Base-by-base conservation (phyloP, 2,113 vertebrate species). In the Hyperopisus bebe region DNA sequence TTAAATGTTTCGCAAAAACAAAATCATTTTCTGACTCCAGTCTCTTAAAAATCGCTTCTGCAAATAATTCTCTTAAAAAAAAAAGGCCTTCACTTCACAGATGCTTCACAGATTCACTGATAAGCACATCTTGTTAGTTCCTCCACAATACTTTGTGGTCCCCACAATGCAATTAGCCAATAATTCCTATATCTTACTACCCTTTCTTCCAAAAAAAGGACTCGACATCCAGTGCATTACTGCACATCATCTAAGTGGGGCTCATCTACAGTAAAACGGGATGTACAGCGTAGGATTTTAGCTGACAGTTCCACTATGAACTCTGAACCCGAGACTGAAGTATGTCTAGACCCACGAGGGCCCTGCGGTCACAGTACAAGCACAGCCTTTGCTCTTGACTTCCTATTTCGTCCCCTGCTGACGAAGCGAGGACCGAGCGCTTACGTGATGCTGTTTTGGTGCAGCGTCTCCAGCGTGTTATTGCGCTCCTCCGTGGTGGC, bases 401-500 rank as follows among this genome's bases (percentile, higher is more conserved):
- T 58, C 53, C 13, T 5, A 21, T 58, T 5, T 3, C 19, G 2
- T 19, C 3, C 15, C 13, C 53, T 58, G 53, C 53, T 55, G 19
- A 55, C 13, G 13, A 11, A 11, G 3, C 19, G 2, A 15, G n/a
- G 39, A 15, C 5, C 2, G 66, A 8, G 31, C 19, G 74, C 98
- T 92, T 96, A 99, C 98, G 98, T 99, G 95, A 99, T 99, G 94
- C 98, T 99, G 94, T 99, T 99, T 95, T 99, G 98, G 95, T 99
- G 98, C 94, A 99, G 96, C 0, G 98, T 99, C 93, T 99, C 98
- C 95, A 99, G 95, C 86, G 97, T 96, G n/a, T 98, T 97, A 94
- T 99, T 98, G 92, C 98, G 98, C 91, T 99, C 98, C 90, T 99
- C 98, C 0, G 98, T 98, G 5, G 98, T 99, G 92, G 98, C 98